Evolutionary conservation across 2,113 vertebrate genomes (phyloP).

Genomic region (Laticauda laticaudata): DNA sequence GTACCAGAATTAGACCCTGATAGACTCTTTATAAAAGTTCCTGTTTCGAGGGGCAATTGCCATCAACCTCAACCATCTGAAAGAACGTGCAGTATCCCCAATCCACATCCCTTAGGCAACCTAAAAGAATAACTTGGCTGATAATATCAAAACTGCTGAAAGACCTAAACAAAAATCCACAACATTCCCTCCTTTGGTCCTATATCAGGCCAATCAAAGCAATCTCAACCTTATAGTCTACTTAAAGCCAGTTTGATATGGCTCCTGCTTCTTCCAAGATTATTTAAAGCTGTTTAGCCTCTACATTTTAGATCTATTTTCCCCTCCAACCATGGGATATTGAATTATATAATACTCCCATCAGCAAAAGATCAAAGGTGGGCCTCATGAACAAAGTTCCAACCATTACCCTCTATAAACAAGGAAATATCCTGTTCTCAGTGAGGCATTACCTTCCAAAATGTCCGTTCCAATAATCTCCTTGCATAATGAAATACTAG

Average conservation of each 20-base stretch:
- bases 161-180: neutral
- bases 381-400: neutral
- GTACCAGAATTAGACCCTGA: neutral
- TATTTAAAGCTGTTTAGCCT: neutral
- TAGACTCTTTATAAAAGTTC: neutral
- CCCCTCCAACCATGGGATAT: accelerated
- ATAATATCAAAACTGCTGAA: neutral
- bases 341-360: neutral
- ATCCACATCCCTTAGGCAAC: neutral
- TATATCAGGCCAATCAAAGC: neutral
- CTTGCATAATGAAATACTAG: neutral
- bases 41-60: neutral
- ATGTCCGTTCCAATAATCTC: neutral
- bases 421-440: neutral
- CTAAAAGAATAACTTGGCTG: neutral
- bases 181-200: neutral
- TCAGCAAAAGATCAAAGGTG: neutral
- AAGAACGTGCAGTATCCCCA: neutral
- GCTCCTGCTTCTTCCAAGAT: neutral
- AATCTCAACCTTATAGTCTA: neutral
- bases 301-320: neutral
- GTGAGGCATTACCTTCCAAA: neutral
- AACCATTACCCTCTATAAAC: neutral
- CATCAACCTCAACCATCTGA: neutral
- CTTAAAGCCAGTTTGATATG: neutral